Base-by-base conservation (phyloP, 2,797 vertebrate genomes). In the Numenius phaeopus region DNA sequence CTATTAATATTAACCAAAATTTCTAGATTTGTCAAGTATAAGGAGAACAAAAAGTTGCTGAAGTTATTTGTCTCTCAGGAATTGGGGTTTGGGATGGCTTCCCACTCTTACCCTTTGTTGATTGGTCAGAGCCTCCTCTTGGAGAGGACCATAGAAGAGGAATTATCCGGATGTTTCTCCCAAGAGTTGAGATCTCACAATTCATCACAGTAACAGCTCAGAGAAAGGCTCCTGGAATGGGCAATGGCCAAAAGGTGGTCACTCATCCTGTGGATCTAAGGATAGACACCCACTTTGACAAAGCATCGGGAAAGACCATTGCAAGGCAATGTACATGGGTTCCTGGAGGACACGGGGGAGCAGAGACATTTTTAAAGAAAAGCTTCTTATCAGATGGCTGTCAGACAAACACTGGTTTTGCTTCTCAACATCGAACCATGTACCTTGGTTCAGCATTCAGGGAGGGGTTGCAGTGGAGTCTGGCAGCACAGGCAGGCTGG, bases 281-380 rank as follows among this genome's bases (percentile, higher is more conserved):
- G 30, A 26, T 2, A n/a, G 44, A 71, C 14, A 50, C 20, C 16
- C 65, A 29, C 65, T 78, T 39, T 42, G 47, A 26, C 8, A 42
- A 82, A 66, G 24, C 11, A 23, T 24, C 3, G 4, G 9, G 44
- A 37, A n/a, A 49, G 37, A 52, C 4, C 8, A 5, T 9, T 50
- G 37, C 26, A 47, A 52, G 8, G 30, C 0, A 0, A 20, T 26
- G 21, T 14, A 47, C 9, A 0, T 4, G 34, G 32, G 17, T 8
- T 52, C 27, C 57, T 37, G 57, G 16, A 65, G 44, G 39, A 44
- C 15, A 9, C 5, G 52, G 7, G 10, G 5, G 12, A 76, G 9
- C 18, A 17, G 44, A 46, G 54, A 66, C 2, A 57, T 37, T 69
- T 65, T 64, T 37, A 30, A 46, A 49, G 26, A 22, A 27, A 42